These are phyloP conservation scores for Netta rufina DNA, from an alignment of 2,797 vertebrate genomes.

Conservation along the genomic window DNA sequence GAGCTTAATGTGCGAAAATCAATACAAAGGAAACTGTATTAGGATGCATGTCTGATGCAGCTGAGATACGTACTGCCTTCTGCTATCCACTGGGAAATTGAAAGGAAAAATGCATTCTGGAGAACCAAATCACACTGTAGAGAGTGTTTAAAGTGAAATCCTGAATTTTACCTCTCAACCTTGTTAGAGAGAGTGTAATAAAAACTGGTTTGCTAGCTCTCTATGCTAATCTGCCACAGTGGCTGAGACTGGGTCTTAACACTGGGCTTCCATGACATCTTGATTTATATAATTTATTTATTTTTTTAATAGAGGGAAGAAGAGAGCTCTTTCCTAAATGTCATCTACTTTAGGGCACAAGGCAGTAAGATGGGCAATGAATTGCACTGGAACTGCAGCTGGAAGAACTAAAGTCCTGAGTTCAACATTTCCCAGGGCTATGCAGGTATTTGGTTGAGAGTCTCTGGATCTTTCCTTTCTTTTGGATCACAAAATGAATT, in stretches of 20 bases:
- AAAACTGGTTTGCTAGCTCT: not conserved
- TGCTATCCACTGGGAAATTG: not conserved
- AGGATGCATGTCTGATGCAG: not conserved
- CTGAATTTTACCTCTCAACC: not conserved
- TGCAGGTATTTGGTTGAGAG: not conserved
- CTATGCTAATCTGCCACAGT: not conserved
- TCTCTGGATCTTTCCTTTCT: not conserved
- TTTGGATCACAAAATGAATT: not conserved
- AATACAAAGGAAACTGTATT: not conserved
- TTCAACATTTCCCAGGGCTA: not conserved
- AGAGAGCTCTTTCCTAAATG: not conserved
- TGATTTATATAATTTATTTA: not conserved
- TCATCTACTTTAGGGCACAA: not conserved
- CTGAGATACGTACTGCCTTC: not conserved
- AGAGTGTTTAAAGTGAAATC: not conserved
- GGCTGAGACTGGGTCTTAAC: not conserved
- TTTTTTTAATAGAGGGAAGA: not conserved
- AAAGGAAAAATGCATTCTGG: not conserved
- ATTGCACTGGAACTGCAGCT: not conserved
- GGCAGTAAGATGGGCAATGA: not conserved
- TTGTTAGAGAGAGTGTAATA: not conserved
- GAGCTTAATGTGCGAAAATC: not conserved
- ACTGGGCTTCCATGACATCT: not conserved
- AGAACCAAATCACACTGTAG: not conserved
- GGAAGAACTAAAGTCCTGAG: not conserved